Evolutionary conservation across 2,888 invertebrate genomes (phyloP), one percentile per base, ranked within the genome.

Genomic region (Heteropelma amictum): DNA sequence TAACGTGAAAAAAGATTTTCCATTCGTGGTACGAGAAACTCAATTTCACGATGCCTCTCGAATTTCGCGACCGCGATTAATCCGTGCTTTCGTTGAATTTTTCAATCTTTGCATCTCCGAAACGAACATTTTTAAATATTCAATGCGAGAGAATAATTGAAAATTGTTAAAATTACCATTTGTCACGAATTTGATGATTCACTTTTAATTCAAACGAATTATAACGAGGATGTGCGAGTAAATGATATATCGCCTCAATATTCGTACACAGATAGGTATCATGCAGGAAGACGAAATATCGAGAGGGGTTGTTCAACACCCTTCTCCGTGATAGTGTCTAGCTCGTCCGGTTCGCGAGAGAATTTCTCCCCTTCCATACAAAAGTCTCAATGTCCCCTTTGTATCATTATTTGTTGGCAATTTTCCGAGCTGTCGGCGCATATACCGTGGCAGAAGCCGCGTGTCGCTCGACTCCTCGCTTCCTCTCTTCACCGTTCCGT

Each of bases 351-450:
- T 76, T 35, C 75, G 65, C 64, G 70, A 60, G 53, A 53, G 33
- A 35, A 53, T 47, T 65, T 60, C 51, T 45, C 65, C 72, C 65
- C 45, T 38, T 23, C 54, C 35, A 58, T 51, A 21, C 14, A 47
- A 35, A 42, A 30, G 40, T 17, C 23, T 47, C 49, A 28, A 45
- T 21, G 47, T 45, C 82, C 79, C 79, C 80, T 79, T 81, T 76
- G 79, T 78, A 71, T 80, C 72, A 84, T 87, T 88, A 88, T 88
- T 88, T 88, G 88, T 88, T 86, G 86, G 86, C 88, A 87, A 88
- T 88, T 88, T 88, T 88, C 88, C 87, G 83, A 87, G 85, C 88
- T 83, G 86, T 83, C 88, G 84, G 79, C 77, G 81, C 77, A 78
- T 81, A 77, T 80, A 79, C 77, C 65, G 75, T 38, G 72, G 76